Percentiles rank a stretch among this genome's conserved stretches.
Evolutionary conservation across 2,888 invertebrate genomes (phyloP).

Genomic region (Elysia crispata): DNA sequence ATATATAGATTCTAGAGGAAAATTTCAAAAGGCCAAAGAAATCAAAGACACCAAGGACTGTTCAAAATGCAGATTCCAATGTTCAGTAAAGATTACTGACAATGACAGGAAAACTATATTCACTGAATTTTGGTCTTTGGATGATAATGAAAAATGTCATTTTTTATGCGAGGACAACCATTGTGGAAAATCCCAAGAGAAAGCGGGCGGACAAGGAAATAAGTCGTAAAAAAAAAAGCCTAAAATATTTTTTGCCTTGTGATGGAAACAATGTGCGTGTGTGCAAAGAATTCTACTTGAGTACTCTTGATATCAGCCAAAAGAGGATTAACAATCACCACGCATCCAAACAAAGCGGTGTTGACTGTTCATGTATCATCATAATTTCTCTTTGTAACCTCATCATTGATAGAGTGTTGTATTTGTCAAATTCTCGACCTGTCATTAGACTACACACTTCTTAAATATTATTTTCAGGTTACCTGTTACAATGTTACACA

Average conservation of each 20-base stretch:
- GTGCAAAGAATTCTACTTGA: slow-evolving; percentile 48
- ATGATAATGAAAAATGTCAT: slow-evolving; percentile 43
- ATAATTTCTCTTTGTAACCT: no score
- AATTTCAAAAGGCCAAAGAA: slow-evolving; percentile 13
- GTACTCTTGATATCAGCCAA: slow-evolving; percentile 44
- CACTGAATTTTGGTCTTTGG: slow-evolving; percentile 40
- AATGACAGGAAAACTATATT: slow-evolving; percentile 33
- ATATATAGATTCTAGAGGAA: slow-evolving; percentile 39
- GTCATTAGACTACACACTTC: no score
- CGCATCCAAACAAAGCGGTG: neutral
- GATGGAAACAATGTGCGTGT: slow-evolving; percentile 34
- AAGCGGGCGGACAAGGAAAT: slow-evolving; percentile 21
- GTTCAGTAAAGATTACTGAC: slow-evolving; percentile 3
- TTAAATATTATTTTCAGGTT: no score
- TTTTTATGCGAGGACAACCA: slow-evolving; percentile 39
- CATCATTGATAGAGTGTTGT: no score
- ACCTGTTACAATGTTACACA: no score
- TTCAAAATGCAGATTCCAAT: slow-evolving; percentile 40
- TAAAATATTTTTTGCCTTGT: slow-evolving; percentile 35
- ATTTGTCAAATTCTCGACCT: no score
- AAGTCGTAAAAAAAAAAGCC: neutral
- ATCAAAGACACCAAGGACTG: slow-evolving; percentile 42
- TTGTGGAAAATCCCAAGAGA: neutral
- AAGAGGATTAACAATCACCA: slow-evolving; percentile 40
- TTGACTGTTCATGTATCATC: no score